Evolutionary conservation across 2,113 vertebrate species (phyloP).

Genomic region (Butastur rufipennis): DNA sequence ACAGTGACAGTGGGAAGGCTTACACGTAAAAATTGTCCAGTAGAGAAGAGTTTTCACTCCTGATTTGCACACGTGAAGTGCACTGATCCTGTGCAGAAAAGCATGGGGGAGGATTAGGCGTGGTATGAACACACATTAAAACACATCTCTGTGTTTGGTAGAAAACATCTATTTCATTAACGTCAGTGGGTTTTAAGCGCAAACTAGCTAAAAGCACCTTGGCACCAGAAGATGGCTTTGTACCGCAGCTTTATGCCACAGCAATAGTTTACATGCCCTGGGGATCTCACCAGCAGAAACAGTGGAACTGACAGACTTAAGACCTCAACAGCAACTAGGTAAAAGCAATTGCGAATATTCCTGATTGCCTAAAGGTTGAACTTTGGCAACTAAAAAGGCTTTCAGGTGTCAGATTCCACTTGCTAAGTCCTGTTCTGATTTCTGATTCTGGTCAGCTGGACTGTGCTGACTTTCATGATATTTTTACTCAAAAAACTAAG

Average conservation of each 20-base stretch:
- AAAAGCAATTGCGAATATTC: background rate
- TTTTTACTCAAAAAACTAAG: conserved; percentile 1
- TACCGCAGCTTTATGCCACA: background rate
- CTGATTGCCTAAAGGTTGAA: background rate
- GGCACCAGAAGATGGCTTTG: background rate
- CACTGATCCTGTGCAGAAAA: background rate
- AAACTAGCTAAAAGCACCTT: background rate
- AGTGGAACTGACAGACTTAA: background rate
- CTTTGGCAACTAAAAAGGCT: background rate
- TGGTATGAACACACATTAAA: background rate
- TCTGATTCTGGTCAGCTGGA: background rate
- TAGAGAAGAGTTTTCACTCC: background rate
- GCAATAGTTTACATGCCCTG: background rate
- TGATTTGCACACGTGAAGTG: background rate
- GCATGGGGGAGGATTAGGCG: background rate
- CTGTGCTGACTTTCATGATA: background rate
- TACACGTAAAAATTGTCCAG: background rate
- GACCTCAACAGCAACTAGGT: background rate
- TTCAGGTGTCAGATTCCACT: background rate
- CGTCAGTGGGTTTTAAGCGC: rapidly evolving
- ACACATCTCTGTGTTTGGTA: background rate
- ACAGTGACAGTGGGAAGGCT: background rate
- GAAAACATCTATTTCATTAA: background rate
- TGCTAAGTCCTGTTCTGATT: background rate
- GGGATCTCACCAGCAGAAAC: background rate